phyloP scores from a whole-genome alignment of 2,113 vertebrate genomes.

The Proteles cristata region DNA sequence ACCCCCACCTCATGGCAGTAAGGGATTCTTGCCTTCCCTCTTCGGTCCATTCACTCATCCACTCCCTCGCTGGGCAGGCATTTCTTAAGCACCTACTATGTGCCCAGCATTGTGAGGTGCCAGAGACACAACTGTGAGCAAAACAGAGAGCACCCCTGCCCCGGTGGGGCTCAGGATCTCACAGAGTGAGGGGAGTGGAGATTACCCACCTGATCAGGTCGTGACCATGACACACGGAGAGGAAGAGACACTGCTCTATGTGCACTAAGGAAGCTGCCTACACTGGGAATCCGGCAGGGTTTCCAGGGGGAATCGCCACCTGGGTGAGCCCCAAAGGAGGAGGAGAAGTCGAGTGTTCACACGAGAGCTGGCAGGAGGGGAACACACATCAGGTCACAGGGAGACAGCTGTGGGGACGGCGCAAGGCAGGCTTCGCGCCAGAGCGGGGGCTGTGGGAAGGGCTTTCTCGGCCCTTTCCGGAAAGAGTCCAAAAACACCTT shows the following conservation, averaged over 20 bases:
- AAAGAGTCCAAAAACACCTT: not conserved
- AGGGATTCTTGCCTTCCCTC: not conserved
- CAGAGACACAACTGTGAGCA: not conserved
- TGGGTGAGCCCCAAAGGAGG: not conserved
- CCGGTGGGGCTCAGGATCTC: not conserved
- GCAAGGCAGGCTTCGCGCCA: not conserved
- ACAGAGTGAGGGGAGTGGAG: not conserved
- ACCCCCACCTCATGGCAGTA: not conserved
- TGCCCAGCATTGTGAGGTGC: not conserved
- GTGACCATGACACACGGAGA: not conserved
- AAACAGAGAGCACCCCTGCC: not conserved
- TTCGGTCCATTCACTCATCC: fast-evolving
- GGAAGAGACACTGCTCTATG: fast-evolving
- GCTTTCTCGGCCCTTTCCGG: not conserved
- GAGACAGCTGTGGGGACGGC: fast-evolving
- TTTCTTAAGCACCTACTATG: not conserved
- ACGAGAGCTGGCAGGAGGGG: fast-evolving
- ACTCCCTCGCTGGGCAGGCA: not conserved
- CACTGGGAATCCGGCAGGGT: not conserved
- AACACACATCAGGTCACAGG: fast-evolving
- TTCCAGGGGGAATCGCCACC: fast-evolving
- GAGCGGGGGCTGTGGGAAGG: not conserved
- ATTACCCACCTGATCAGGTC: fast-evolving
- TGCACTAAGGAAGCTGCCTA: not conserved
- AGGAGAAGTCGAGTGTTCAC: fast-evolving